phyloP scores from a whole-genome alignment of 64 coral and sea anemone genomes.

The Montipora cactus region DNA sequence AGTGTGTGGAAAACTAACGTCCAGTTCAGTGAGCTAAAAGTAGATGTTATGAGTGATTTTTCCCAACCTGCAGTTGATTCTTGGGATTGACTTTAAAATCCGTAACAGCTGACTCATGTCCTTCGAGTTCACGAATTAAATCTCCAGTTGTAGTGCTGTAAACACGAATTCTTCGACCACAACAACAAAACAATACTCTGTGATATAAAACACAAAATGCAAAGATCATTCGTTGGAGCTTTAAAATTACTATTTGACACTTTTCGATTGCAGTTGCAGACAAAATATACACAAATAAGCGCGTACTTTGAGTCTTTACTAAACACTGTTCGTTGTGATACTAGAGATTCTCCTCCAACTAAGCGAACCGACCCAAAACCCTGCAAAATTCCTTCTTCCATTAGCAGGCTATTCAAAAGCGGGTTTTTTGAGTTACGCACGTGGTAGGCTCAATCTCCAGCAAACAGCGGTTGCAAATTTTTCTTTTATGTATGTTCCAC shows the following conservation, averaged over 20 bases:
- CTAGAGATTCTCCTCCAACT: constrained; percentile 88
- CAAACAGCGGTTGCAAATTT: constrained; percentile 13
- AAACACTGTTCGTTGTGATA: constrained; percentile 76
- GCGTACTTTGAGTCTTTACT: constrained; percentile 72
- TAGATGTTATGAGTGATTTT: background rate
- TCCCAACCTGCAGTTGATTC: constrained; percentile 84
- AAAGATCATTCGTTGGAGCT: too few relatives aligned
- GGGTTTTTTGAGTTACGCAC: constrained; percentile 47
- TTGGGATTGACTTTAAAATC: constrained; percentile 71
- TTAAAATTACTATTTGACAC: background rate
- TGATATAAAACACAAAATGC: background rate
- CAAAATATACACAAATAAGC: background rate
- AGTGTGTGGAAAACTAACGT: background rate
- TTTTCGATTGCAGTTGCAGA: background rate
- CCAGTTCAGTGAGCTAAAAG: background rate
- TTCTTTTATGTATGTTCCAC: too few relatives aligned
- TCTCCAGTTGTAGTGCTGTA: constrained; percentile 78
- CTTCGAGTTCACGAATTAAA: constrained; percentile 71
- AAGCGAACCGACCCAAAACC: constrained; percentile 74
- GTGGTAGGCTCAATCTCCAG: constrained; percentile 45
- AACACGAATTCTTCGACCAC: constrained; percentile 71
- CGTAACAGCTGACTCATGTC: constrained; percentile 54
- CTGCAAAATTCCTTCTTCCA: constrained; percentile 40
- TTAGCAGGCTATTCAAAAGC: constrained; percentile 5
- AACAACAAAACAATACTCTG: constrained; percentile 83